These are phyloP conservation scores for Argya squamiceps DNA, from an alignment of 2,797 vertebrate genomes.

Conservation along the genomic window DNA sequence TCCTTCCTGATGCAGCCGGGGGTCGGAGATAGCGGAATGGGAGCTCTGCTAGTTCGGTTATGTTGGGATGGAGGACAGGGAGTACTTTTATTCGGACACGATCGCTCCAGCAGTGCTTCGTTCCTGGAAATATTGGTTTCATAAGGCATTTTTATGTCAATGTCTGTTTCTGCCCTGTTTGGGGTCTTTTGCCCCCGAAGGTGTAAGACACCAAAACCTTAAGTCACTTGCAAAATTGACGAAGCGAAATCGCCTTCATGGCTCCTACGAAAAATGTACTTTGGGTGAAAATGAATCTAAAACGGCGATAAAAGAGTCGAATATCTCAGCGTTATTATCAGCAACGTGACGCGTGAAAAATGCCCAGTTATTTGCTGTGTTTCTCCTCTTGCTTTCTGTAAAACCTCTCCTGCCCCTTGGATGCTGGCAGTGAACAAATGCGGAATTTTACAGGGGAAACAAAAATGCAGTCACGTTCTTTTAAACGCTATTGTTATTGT, in stretches of 20 bases:
- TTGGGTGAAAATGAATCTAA: not conserved
- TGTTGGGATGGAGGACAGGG: not conserved
- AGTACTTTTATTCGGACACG: not conserved
- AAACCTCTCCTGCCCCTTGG: not conserved
- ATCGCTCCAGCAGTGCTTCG: not conserved
- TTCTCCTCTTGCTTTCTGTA: not conserved
- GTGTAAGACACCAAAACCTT: not conserved
- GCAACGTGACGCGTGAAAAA: not conserved
- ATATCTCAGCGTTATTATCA: not conserved
- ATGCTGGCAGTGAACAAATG: not conserved
- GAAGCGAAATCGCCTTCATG: not conserved
- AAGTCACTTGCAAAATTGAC: not conserved
- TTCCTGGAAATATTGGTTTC: not conserved
- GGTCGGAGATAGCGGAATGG: not conserved
- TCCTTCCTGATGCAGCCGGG: not conserved
- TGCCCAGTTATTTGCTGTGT: not conserved
- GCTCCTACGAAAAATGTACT: not conserved
- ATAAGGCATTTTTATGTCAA: not conserved
- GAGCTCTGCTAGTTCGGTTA: not conserved
- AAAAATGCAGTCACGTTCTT: constrained; percentile 25
- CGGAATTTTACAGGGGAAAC: constrained; percentile 30
- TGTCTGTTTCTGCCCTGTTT: not conserved
- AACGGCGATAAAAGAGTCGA: not conserved
- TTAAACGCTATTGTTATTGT: constrained; percentile 46
- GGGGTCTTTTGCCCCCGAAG: not conserved